Base-by-base conservation (phyloP, 2,888 invertebrate species). In the Luffia ferchaultella region DNA sequence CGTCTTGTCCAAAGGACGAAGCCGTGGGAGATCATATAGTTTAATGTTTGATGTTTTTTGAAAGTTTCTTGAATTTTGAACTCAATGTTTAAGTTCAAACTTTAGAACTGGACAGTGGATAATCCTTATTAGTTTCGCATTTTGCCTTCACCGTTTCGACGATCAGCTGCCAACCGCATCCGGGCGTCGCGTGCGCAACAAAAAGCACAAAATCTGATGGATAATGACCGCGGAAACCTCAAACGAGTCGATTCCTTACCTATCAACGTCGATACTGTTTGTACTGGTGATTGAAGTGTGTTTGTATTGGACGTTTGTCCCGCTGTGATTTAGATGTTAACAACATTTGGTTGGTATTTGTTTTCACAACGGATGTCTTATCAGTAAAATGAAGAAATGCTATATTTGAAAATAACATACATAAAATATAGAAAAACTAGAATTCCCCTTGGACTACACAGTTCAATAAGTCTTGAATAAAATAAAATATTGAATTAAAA, bases 171-270 rank as follows among this genome's bases (percentile, higher is more conserved):
- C 18, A 43, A 16, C 20, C 43, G 44, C 49, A 49, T 49, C 49
- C 49, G 49, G 49, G 48, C 80, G 76, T 74, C 67, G 76, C 70
- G 52, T 57, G 73, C 65, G 67, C 65, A 68, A 68, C 64, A 73
- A 76, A 76, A 79, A 78, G 63, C 59, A 55, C 59, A 57, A 59
- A 64, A 60, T 62, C 60, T 60, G 64, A 56, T 50, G 55, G 58
- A n/a, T 60, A 60, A 63, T 64, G 62, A 63, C 60, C 67, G 64
- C 64, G 66, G 67, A 67, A 73, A 79, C 76, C 76, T 73, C 79
- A 77, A 82, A 78, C 73, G 67, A 61, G 60, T 65, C 63, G 68
- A 70, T 75, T 71, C 70, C 64, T 64, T 66, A 62, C 65, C 66
- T 57, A 60, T 59, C 59, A 55, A 58, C 62, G 58, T 63, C 64